Evolutionary conservation across 1,140 invertebrate species (phyloP).

Genomic region (Adoxophyes honmai): DNA sequence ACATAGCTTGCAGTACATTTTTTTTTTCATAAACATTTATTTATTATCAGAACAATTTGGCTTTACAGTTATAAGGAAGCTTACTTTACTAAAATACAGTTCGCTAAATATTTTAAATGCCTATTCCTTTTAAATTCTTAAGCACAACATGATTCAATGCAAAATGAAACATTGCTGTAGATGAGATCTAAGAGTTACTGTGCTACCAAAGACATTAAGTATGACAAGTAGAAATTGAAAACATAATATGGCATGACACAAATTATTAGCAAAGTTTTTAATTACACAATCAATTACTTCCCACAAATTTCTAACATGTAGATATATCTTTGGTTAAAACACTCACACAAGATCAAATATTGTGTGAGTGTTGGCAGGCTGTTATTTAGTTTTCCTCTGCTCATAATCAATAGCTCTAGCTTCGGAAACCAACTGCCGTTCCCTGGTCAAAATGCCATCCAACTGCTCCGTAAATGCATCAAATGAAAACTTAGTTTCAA

Average conservation of each 20-base stretch:
- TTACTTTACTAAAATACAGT: not conserved
- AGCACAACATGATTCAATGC: too few species aligned
- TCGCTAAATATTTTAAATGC: too few species aligned
- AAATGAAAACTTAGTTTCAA: constrained; percentile 89
- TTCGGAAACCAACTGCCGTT: constrained; percentile 61
- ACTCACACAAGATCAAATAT: constrained; percentile 73
- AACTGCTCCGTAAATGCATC: constrained; percentile 84
- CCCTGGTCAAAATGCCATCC: constrained; percentile 78
- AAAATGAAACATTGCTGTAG: too few species aligned
- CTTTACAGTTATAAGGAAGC: not conserved
- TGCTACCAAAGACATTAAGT: too few species aligned
- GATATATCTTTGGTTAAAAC: constrained; percentile 39
- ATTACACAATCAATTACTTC: too few species aligned
- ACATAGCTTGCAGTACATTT: not conserved
- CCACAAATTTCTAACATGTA: too few species aligned
- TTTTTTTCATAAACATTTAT: not conserved
- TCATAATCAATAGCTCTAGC: constrained; percentile 59
- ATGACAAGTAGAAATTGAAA: too few species aligned
- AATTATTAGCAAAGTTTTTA: too few species aligned
- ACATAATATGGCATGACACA: too few species aligned
- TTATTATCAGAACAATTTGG: constrained; percentile 6
- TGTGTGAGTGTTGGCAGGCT: constrained; percentile 58
- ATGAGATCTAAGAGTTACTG: too few species aligned
- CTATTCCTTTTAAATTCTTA: too few species aligned
- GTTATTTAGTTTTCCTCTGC: constrained; percentile 63